These are phyloP conservation scores for Chouioia cunea DNA, from an alignment of 2,888 invertebrate genomes.

Conservation along the genomic window DNA sequence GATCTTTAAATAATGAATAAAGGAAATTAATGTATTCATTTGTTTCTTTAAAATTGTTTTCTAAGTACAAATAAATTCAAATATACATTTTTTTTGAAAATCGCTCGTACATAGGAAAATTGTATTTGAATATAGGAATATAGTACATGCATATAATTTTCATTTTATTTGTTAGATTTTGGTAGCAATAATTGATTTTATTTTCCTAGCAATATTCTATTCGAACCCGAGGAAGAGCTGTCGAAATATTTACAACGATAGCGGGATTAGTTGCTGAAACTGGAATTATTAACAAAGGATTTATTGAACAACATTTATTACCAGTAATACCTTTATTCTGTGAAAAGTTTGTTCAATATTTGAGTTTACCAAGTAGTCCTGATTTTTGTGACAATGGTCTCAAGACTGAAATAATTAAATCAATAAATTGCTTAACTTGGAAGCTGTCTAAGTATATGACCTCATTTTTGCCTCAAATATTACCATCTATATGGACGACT, in stretches of 20 bases:
- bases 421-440: slow-evolving; percentile 74
- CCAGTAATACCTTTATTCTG: slow-evolving; percentile 79
- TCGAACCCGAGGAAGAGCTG: slow-evolving; percentile 75
- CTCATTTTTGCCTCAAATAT: slow-evolving; percentile 73
- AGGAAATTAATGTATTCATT: no score
- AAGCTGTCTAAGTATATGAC: slow-evolving; percentile 75
- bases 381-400: slow-evolving; percentile 73
- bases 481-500: slow-evolving; percentile 77
- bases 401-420: slow-evolving; percentile 76
- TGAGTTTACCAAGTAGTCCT: slow-evolving; percentile 71
- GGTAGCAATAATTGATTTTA: no score
- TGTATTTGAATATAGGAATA: no score
- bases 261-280: slow-evolving; percentile 72
- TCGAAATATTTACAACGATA: slow-evolving; percentile 77
- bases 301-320: slow-evolving; percentile 73
- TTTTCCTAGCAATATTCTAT: slow-evolving; percentile 70
- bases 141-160: no score
- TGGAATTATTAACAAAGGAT: slow-evolving; percentile 71
- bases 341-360: slow-evolving; percentile 73
- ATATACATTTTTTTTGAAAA: no score
- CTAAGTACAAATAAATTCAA: no score
- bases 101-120: no score
- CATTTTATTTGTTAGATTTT: no score
- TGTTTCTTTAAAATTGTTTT: no score
- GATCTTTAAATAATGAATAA: no score